Base-by-base conservation (phyloP, 2,797 vertebrate genomes). In the Chrosomus eos region DNA sequence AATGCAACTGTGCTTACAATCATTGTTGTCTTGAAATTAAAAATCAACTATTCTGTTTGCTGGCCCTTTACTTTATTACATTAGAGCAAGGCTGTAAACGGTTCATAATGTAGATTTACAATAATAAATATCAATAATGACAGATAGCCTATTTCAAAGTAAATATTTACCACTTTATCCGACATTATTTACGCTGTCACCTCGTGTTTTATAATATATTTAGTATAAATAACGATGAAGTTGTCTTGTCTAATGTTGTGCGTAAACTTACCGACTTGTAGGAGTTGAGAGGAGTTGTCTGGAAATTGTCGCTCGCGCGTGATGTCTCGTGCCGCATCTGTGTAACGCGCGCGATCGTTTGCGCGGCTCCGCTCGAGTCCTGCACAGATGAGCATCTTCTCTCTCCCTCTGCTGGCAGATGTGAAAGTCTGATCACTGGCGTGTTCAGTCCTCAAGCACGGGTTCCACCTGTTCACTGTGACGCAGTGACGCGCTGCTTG, bases 321-420 rank as follows among this genome's bases (percentile, higher is more conserved):
- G 79, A 55, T 10, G 80, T 3, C 62, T n/a, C n/a, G 2, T 45
- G 19, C 60, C 16, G 40, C 28, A 4, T 60, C 38, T n/a, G 36
- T 73, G n/a, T 33, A 18, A 9, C 7, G 26, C 36, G 55, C 51
- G 13, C 21, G 48, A 7, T 4, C 28, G 11, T 33, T 45, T 7
- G 48, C 23, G 28, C 48, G 16, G 21, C 73, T 18, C 62, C 28
- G 51, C 48, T 7, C 73, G 19, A 16, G 48, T 55, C 48, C 48
- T 36, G 53, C 73, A 36, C 72, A 36, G 48, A 75, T 45, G 58
- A 58, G 38, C 3, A 43, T 53, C 5, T 74, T 28, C 81, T 83
- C 31, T 83, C 72, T 83, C 81, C 72, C 72, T 83, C 81, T 83
- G 1, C 40, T 83, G 81, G 81, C 71, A 40, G n/a, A 53, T 36